A percentile compares a stretch with the other conserved stretches of the same genome.
Conservation (phyloP, 2,888 invertebrate species). For the Neelides folsomi region DNA sequence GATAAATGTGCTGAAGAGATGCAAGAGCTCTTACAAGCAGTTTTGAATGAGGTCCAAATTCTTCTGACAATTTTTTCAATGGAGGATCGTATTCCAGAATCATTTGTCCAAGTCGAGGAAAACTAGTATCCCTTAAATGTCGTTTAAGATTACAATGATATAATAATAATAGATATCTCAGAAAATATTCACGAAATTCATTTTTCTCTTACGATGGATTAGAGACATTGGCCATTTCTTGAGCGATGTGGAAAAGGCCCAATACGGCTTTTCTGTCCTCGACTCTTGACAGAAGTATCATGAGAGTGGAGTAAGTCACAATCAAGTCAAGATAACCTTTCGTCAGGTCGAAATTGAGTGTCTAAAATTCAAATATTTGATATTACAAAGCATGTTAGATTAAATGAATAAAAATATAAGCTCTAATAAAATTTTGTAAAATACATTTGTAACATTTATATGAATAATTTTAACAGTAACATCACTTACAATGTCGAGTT, state of each 20-base stretch:
- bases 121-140: slow-evolving; percentile 58
- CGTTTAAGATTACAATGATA: background rate
- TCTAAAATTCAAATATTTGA: slow-evolving; percentile 38
- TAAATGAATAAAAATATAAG: too few relatives aligned
- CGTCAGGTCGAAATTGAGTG: slow-evolving; percentile 88
- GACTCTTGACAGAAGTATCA: slow-evolving; percentile 93
- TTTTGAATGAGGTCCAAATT: slow-evolving; percentile 88
- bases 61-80: slow-evolving; percentile 85
- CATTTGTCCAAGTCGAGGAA: slow-evolving; percentile 91
- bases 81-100: slow-evolving; percentile 96
- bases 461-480: background rate
- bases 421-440: too few relatives aligned
- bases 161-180: background rate
- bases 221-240: slow-evolving; percentile 73
- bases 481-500: slow-evolving; percentile 65
- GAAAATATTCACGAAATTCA: slow-evolving; percentile 1
- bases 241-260: slow-evolving; percentile 93
- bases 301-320: slow-evolving; percentile 81
- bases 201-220: slow-evolving; percentile 47
- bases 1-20: slow-evolving; percentile 76
- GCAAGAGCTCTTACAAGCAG: slow-evolving; percentile 69
- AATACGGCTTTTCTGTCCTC: slow-evolving; percentile 95
- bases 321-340: slow-evolving; percentile 91
- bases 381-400: background rate
- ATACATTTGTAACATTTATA: background rate